These are phyloP conservation scores for Clavelina lepadiformis DNA, from an alignment of 23 tunicate genomes.

Conservation along the genomic window DNA sequence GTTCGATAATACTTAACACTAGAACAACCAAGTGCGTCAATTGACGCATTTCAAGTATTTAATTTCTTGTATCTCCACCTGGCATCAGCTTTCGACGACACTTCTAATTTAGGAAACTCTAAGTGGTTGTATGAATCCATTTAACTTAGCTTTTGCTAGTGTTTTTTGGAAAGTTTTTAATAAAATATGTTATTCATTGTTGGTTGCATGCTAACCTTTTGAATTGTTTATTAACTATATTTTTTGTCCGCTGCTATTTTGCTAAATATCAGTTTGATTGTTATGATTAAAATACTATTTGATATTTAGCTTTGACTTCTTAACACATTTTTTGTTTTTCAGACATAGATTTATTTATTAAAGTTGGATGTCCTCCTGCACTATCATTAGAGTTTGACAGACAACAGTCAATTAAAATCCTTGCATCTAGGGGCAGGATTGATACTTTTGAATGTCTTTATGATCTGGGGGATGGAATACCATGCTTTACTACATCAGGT, in stretches of 20 bases:
- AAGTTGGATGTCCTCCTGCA: constrained; percentile 90
- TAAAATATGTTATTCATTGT: too few relatives aligned
- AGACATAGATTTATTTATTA: constrained; percentile 28
- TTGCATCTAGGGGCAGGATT: constrained; percentile 40
- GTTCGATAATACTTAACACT: too few relatives aligned
- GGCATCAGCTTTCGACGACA: too few relatives aligned
- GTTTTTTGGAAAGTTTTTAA: too few relatives aligned
- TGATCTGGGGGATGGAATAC: constrained; percentile 25
- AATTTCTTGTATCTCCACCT: too few relatives aligned
- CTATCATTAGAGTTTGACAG: constrained; percentile 52
- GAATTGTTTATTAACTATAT: too few relatives aligned
- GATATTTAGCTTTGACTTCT: not conserved
- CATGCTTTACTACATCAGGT: constrained; percentile 69
- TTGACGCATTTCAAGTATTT: too few relatives aligned
- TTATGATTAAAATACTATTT: not conserved
- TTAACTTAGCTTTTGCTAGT: too few relatives aligned
- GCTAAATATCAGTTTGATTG: not conserved
- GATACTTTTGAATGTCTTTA: constrained; percentile 41
- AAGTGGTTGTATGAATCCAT: too few relatives aligned
- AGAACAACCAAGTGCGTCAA: too few relatives aligned
- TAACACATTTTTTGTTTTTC: not conserved
- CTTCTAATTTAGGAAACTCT: too few relatives aligned
- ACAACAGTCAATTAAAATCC: constrained; percentile 15
- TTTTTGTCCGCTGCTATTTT: not conserved
- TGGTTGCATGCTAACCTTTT: too few relatives aligned